These are phyloP conservation scores for Aspidiotus rigidus DNA, from an alignment of 2,888 invertebrate genomes.

Conservation along the genomic window DNA sequence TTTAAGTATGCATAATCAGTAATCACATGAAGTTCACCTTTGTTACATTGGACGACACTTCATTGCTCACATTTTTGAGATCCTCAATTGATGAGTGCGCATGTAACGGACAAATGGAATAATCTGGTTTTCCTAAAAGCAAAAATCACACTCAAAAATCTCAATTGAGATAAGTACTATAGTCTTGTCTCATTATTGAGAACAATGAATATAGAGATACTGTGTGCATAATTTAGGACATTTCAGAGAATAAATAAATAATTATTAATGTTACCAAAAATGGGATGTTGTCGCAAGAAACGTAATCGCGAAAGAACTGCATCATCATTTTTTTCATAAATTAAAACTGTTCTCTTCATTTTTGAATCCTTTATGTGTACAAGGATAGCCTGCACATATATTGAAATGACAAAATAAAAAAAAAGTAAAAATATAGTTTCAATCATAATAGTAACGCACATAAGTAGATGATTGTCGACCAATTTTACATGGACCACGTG, in stretches of 20 bases:
- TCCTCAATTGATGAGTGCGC: slow-evolving; percentile 94
- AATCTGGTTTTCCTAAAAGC: slow-evolving; percentile 50
- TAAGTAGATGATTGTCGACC: slow-evolving; percentile 35
- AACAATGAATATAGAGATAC: too few relatives aligned
- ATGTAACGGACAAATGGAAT: slow-evolving; percentile 83
- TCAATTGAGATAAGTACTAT: neutral
- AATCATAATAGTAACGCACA: neutral
- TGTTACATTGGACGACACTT: slow-evolving; percentile 70
- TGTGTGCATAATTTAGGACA: too few relatives aligned
- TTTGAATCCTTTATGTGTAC: slow-evolving; percentile 52
- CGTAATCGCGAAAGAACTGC: slow-evolving; percentile 86
- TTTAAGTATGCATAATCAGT: neutral
- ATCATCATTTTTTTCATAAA: slow-evolving; percentile 97
- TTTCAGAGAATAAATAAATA: too few relatives aligned
- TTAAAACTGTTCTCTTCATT: slow-evolving; percentile 74
- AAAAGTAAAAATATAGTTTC: neutral
- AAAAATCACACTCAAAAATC: slow-evolving; percentile 7
- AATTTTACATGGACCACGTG: slow-evolving; percentile 68
- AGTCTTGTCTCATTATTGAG: too few relatives aligned
- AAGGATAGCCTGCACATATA: slow-evolving; percentile 50
- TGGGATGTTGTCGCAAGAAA: slow-evolving; percentile 63
- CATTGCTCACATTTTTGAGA: slow-evolving; percentile 83
- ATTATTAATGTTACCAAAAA: slow-evolving; percentile 53
- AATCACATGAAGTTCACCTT: slow-evolving; percentile 52
- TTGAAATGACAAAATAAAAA: too few relatives aligned